phyloP scores from a whole-genome alignment of 2,888 invertebrate genomes.

The Hyles lineata region DNA sequence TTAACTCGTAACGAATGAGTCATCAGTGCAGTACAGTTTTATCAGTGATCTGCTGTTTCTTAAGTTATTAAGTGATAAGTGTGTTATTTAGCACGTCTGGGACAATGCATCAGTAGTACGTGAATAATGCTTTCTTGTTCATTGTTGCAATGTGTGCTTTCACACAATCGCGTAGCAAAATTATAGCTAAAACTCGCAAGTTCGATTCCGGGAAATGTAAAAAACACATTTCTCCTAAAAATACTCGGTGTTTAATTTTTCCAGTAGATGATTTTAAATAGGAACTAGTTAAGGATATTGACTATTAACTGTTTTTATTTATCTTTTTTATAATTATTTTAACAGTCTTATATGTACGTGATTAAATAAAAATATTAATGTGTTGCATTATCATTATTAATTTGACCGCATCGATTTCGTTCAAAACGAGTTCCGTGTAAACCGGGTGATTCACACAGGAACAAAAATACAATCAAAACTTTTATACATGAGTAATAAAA shows the following conservation, averaged over 20 bases:
- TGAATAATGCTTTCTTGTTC: neutral
- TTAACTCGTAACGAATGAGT: slow-evolving; percentile 13
- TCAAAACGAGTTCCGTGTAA: slow-evolving; percentile 2
- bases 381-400: neutral
- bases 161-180: no score
- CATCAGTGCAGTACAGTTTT: neutral
- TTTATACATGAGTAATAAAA: slow-evolving; percentile 19
- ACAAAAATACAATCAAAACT: slow-evolving; percentile 2
- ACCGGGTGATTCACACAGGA: neutral
- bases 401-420: neutral
- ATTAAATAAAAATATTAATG: neutral
- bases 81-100: slow-evolving; percentile 8
- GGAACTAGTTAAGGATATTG: no score
- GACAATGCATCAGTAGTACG: neutral
- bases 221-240: no score
- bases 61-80: slow-evolving; percentile 4
- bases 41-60: slow-evolving; percentile 14
- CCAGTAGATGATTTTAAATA: no score
- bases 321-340: neutral
- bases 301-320: neutral
- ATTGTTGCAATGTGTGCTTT: neutral
- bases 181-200: no score
- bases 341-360: neutral
- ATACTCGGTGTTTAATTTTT: no score
- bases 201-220: no score